Evolutionary conservation across 2,113 vertebrate genomes (phyloP), one percentile per base, ranked within the genome.

Genomic region (Grammomys dolichurus): DNA sequence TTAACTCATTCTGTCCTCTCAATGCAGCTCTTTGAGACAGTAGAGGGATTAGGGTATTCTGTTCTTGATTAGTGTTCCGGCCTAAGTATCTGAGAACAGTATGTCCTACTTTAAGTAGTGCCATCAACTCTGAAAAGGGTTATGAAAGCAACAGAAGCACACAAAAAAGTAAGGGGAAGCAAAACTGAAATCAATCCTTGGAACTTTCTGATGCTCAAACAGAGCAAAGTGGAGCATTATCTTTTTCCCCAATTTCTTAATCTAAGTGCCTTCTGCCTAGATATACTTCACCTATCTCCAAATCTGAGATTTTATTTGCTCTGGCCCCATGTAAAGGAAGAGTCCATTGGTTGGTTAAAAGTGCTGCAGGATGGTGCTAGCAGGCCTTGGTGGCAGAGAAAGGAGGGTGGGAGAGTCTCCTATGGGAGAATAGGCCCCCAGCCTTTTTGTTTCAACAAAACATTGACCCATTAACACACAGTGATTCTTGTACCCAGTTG

Each of bases 151-250:
- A 92, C 7, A 89, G 31, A 91, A 43, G 91, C n/a, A 82, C 16
- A 76, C 36, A 84, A 76, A 1, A 84, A 63, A 46, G 31, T 48
- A 92, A 65, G 40, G 51, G 54, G 80, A 91, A 84, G 24, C 12
- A 93, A 93, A 94, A 91, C 86, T 84, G 43, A 87, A 88, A 70
- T 54, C 86, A 78, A 88, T 51, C 51, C 10, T 75, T 89, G 77
- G 84, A 5, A 54, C 40, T 92, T 56, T 69, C 36, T 92, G 28
- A 76, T 75, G 11, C 81, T 95, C 51, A 56, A 22, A 5, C 13
- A 93, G 43, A 24, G 20, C 43, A 58, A 65, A 8, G 2, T 58
- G 26, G 36, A 26, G 0, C 19, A 26, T n/a, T 26, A 54, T 60
- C 75, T 58, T 88, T 70, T 26, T 85, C 56, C 40, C 80, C 69